A percentile compares a stretch with the other conserved stretches of the same genome.
phyloP scores from a whole-genome alignment of 2,113 vertebrate species.

The Lipophrys pholis region DNA sequence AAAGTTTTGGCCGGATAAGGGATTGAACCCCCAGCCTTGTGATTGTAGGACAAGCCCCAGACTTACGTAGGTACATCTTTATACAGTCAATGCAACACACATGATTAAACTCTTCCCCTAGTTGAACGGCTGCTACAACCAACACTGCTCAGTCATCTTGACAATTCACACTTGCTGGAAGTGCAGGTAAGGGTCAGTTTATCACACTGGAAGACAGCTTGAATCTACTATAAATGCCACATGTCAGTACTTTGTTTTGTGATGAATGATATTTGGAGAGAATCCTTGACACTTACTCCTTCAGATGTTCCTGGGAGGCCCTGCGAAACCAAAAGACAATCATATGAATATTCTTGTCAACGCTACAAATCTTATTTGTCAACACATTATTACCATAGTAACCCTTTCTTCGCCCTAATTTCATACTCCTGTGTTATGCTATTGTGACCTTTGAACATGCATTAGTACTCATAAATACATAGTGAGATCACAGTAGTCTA shows the following conservation, averaged over 20 bases:
- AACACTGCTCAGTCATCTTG: conserved; percentile 62
- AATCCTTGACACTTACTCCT: conserved; percentile 60
- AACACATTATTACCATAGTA: not conserved
- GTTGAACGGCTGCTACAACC: conserved; percentile 45
- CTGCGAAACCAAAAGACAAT: conserved; percentile 39
- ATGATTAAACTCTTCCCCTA: conserved; percentile 51
- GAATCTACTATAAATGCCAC: conserved; percentile 61
- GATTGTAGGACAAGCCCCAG: too few species aligned
- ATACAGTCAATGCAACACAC: conserved; percentile 37
- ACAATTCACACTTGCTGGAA: conserved; percentile 56
- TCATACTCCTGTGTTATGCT: not conserved
- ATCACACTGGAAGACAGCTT: conserved; percentile 49
- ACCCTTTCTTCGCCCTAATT: not conserved
- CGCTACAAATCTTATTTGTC: not conserved
- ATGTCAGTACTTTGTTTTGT: conserved; percentile 48
- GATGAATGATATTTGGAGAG: conserved; percentile 49
- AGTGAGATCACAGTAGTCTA: conserved; percentile 15
- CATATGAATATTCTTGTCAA: not conserved
- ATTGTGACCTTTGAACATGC: conserved; percentile 40
- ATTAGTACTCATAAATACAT: conserved; percentile 20
- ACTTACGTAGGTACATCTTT: conserved; percentile 23
- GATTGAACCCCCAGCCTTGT: too few species aligned
- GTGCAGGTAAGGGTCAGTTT: conserved; percentile 44
- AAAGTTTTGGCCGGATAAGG: too few species aligned
- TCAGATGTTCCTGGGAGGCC: conserved; percentile 27